Evolutionary conservation across 1,140 invertebrate species (phyloP).

Genomic region (Drosophila sp.): DNA sequence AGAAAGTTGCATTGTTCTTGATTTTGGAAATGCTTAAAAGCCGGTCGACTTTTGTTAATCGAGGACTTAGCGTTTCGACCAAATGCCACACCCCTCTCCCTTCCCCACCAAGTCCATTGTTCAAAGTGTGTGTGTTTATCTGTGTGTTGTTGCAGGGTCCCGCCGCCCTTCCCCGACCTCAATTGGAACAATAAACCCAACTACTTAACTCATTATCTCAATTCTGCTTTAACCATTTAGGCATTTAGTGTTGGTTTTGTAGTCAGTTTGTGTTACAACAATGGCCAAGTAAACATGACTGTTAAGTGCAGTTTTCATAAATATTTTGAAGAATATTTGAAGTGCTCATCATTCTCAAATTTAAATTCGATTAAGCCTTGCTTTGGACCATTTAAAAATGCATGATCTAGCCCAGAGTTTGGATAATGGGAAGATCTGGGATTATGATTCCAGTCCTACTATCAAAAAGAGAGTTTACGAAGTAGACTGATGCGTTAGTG

Average conservation of each 20-base stretch:
- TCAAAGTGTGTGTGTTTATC: not conserved
- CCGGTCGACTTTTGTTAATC: slow-evolving; percentile 34
- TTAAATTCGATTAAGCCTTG: too few species aligned
- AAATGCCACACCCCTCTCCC: not conserved
- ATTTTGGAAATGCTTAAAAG: slow-evolving; percentile 35
- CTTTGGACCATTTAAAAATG: too few species aligned
- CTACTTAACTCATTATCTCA: not conserved
- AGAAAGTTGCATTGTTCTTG: slow-evolving; percentile 7
- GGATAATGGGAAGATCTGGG: too few species aligned
- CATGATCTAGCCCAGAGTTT: too few species aligned
- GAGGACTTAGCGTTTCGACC: slow-evolving; percentile 42
- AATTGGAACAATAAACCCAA: not conserved
- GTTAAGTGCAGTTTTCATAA: too few species aligned
- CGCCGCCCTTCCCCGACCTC: not conserved
- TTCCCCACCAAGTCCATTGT: slow-evolving; percentile 17
- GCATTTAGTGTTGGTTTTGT: not conserved
- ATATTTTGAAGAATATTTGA: too few species aligned
- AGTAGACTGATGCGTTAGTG: too few species aligned
- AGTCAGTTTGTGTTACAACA: not conserved
- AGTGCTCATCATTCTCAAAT: too few species aligned
- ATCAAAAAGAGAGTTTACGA: too few species aligned
- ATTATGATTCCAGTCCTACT: too few species aligned
- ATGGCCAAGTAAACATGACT: not conserved
- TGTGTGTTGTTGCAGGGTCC: not conserved
- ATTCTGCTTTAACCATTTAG: not conserved